Base-by-base conservation (phyloP, 2,797 vertebrate species). In the Furcifer pardalis region DNA sequence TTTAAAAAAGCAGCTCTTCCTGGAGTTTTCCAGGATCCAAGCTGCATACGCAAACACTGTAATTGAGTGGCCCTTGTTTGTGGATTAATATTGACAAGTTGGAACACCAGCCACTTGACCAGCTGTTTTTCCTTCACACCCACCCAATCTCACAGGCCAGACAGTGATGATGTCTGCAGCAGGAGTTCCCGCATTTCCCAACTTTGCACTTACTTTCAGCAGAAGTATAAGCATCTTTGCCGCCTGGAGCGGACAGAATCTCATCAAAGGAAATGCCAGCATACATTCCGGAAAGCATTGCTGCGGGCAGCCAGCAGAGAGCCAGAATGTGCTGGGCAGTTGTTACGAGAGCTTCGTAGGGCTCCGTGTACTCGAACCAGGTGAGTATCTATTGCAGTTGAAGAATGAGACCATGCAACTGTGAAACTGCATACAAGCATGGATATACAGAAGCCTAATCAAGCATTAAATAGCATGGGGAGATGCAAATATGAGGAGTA, bases 151-250 rank as follows among this genome's bases (percentile, higher is more conserved):
- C 89, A 19, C 88, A 99, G 99, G 95, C 94, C 96, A 42, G 97
- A 97, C 42, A 96, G 97, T 44, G 97, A 97, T 0, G 62, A 79
- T 7, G 93, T 95, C 44, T 96, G 96, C 80, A 97, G 97, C 59
- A 96, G 99, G 94, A 97, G 97, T 93, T 96, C 97, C 86, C 97
- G 99, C 92, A 97, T 99, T 92, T 96, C 98, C 90, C 96, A 97
- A 94, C 97, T 99, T 94, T 99, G 99, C 97, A 97, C 98, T 90
- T 99, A 99, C 96, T 97, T 99, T 94, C 98, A 97, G 96, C 97
- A 99, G 94, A 99, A 98, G 94, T 99, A 99, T 93, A 98, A 98
- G 97, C 98, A 99, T 97, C 98, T 99, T 94, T 99, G 98, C 96
- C 97, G 98, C 94, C 97, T 98, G 97, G 98, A 99, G 96, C 97